Conservation (phyloP, 2,888 invertebrate genomes). For the Leptarthrus brevirostris region DNA sequence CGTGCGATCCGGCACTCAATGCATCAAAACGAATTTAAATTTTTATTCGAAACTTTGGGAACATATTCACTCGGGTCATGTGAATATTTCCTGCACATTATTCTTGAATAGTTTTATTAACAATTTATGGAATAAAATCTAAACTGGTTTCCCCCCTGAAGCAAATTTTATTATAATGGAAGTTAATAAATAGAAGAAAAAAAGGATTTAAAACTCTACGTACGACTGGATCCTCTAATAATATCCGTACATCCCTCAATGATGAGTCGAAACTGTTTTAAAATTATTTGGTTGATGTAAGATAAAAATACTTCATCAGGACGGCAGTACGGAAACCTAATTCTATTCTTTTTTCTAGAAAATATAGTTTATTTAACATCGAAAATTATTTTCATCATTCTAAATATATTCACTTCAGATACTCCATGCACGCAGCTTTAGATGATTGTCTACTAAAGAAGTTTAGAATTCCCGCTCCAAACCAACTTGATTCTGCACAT, state of each 20-base stretch:
- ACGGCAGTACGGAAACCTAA: conserved; percentile 59
- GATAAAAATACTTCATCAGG: conserved; percentile 63
- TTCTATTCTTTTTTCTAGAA: conserved; percentile 59
- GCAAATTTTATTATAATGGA: too few relatives aligned
- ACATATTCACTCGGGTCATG: too few relatives aligned
- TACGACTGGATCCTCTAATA: conserved; percentile 56
- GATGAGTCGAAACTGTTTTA: conserved; percentile 60
- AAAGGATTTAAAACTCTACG: too few relatives aligned
- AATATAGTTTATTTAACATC: conserved; percentile 1
- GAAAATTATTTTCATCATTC: not conserved
- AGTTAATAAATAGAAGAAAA: too few relatives aligned
- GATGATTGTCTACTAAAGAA: conserved; percentile 49
- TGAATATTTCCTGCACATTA: too few relatives aligned
- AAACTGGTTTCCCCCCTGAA: too few relatives aligned
- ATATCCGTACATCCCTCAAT: conserved; percentile 58
- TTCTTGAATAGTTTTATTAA: too few relatives aligned
- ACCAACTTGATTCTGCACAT: conserved; percentile 14
- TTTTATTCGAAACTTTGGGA: too few relatives aligned
- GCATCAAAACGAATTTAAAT: too few relatives aligned
- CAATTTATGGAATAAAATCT: too few relatives aligned
- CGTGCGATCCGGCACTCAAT: too few relatives aligned
- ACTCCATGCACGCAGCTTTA: conserved; percentile 54
- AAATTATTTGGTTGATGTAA: conserved; percentile 61
- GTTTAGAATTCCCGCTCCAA: conserved; percentile 10
- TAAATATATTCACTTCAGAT: conserved; percentile 54